Base-by-base conservation (phyloP, 1,140 invertebrate genomes). In the Bombus sibiricus region DNA sequence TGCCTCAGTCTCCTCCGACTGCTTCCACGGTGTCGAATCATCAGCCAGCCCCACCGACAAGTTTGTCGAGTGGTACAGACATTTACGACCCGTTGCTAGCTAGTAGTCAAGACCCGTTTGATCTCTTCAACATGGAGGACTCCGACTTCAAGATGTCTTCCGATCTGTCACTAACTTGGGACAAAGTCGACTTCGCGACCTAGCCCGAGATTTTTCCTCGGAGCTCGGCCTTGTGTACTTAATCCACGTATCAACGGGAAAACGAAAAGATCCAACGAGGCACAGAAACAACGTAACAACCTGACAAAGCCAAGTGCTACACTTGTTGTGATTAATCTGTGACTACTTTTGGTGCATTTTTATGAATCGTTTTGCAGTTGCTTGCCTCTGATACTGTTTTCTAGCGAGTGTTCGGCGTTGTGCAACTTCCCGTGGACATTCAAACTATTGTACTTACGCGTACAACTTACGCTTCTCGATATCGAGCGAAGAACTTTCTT, bases 61-160 rank as follows among this genome's bases (percentile, higher is more conserved):
- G 91, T 81, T 94, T 93, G 34, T 93, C 93, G 10, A 91, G 91
- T 3, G 94, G 93, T 37, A 93, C 94, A 22, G 95, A 96, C 84
- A 93, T 96, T 3, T 96, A 96, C 82, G 97, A 97, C 91, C 97
- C 97, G 5, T 89, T 97, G 53, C 93, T 97, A 28, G 94, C 95
- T 25, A 96, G 96, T 85, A 96, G 96, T 83, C 96, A 97, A 84
- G 96, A 97, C 90, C 96, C 97, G 2, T 96, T 97, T 87, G 97
- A 97, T 93, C 95, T 97, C 34, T 97, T 97, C 93, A 96, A 96
- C 88, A 96, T 97, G 91, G 97, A 97, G 75, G 97, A 97, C 79
- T 93, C 95, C 1, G 96, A 97, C 72, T 97, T 97, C 88, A 96
- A 96, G 87, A 96, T 96, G 91, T 94, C 96, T 6, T 94, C 96